Base-by-base conservation (phyloP, 2,888 invertebrate species). In the Rhyacophila evoluta region DNA sequence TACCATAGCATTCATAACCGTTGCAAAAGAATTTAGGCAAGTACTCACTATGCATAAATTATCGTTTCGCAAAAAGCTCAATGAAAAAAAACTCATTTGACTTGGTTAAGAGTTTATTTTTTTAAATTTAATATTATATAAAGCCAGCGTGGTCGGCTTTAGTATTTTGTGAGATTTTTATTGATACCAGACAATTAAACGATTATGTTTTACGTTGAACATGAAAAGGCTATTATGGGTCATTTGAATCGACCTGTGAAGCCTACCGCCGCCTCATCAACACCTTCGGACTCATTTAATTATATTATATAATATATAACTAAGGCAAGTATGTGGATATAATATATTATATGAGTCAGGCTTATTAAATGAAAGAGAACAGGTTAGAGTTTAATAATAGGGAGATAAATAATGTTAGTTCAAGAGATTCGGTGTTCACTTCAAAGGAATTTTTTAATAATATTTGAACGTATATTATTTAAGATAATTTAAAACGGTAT, bases 121-220 rank as follows among this genome's bases (percentile, higher is more conserved):
- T 37, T n/a, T 33, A 4, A 2, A 33, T 33, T 33, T 15, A 8
- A 19, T 55, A 25, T 6, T 12, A 55, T 55, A 19, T 19, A 25
- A 55, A 4, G 55, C 55, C 15, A 19, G 55, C 55, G 33, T 36
- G 72, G 25, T 33, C 36, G 12, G 36, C 72, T 37, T 72, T 72
- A 72, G 25, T 37, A 70, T 27, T 72, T 38, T 37, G 70, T 55
- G 70, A 70, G 41, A 39, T 72, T 75, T 39, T 79, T 55, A 38
- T 74, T 71, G 79, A 79, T 79, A 79, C 55, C 78, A 69, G 72
- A 79, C 79, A 75, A 78, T 75, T 75, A 79, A 79, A 79, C 79
- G 79, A 75, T 79, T 79, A 78, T 75, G 78, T 75, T 55, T 72
- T 38, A 75, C 75, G 67, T 75, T 37, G 37, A 29, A 79, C 79